Base-by-base conservation (phyloP, 2,888 invertebrate species). In the Alloplasta piceator region DNA sequence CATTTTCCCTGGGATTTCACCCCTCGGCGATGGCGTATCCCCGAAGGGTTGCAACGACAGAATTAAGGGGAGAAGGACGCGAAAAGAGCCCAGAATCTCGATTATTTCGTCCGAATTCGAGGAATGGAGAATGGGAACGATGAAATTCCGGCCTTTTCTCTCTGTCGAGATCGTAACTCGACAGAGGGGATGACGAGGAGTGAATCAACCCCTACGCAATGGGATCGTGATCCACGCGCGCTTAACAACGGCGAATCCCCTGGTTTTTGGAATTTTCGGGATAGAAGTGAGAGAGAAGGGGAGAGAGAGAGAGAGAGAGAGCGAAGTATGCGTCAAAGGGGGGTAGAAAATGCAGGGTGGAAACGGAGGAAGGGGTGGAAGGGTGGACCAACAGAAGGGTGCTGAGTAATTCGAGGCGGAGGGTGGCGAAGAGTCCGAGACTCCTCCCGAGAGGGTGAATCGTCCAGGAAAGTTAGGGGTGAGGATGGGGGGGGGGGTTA, bases 191-290 rank as follows among this genome's bases (percentile, higher is more conserved):
- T 48, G 7, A 72, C 12, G 7, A 46, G 46, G 41, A 75, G 60
- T 48, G 36, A 16, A 38, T 61, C 66, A 71, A 77, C 67, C 71
- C 88, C 87, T 85, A 85, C 85, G 87, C 86, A 83, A 86, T 80
- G 73, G 75, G 82, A 78, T 60, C 60, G 78, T n/a, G n/a, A 78
- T 85, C 73, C 84, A 82, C 83, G 80, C 83, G 79, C 85, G 84
- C 71, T 63, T 73, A 85, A 84, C 84, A 41, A 52, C 70, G 85
- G 86, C 87, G 86, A 89, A 89, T 90, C 87, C 89, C 89, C 89
- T 89, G 83, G 86, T 89, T 90, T 90, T 89, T 87, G 88, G 89
- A 88, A 26, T 89, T 90, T 90, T 89, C 84, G 87, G 87, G 86
- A 85, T 84, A 88, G 88, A 85, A 26, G n/a, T 64, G 61, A n/a